Evolutionary conservation across 2,797 vertebrate species (phyloP).

Genomic region (Trichosurus vulpecula): DNA sequence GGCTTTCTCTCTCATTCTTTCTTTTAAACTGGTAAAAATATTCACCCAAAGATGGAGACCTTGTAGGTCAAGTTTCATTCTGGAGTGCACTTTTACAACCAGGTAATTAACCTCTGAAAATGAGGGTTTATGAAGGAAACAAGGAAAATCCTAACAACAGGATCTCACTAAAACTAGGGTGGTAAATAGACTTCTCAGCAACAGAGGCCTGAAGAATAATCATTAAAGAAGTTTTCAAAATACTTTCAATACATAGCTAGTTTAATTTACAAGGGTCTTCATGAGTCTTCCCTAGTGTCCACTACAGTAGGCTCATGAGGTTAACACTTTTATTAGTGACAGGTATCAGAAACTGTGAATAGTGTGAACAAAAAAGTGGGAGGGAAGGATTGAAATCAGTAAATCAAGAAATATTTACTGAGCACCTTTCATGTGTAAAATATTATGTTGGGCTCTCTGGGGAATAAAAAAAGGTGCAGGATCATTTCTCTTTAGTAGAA

Average conservation of each 20-base stretch:
- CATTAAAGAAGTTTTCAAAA: constrained; percentile 40
- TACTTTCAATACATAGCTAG: not conserved
- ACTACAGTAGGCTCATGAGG: not conserved
- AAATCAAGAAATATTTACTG: not conserved
- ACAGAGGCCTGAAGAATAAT: constrained; percentile 28
- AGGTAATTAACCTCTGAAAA: constrained; percentile 75
- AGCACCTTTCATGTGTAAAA: not conserved
- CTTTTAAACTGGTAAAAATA: constrained; percentile 59
- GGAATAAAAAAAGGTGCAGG: not conserved
- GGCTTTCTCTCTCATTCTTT: constrained; percentile 56
- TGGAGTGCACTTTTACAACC: constrained; percentile 75
- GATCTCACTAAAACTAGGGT: constrained; percentile 41
- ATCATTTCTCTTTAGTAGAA: not conserved
- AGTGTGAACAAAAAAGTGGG: not conserved
- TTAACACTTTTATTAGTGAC: constrained; percentile 16
- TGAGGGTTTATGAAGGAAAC: constrained; percentile 70
- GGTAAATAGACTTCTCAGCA: constrained; percentile 32
- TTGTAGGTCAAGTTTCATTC: constrained; percentile 76
- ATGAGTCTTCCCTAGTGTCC: not conserved
- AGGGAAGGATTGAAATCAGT: not conserved
- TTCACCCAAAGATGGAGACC: constrained; percentile 67
- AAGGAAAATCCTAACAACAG: constrained; percentile 58
- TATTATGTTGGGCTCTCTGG: not conserved
- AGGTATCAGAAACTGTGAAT: not conserved
- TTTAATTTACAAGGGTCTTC: constrained; percentile 43